Percentiles rank a stretch among this genome's conserved stretches.
Evolutionary conservation across 2,888 invertebrate genomes (phyloP).

Genomic region (Mantis religiosa): DNA sequence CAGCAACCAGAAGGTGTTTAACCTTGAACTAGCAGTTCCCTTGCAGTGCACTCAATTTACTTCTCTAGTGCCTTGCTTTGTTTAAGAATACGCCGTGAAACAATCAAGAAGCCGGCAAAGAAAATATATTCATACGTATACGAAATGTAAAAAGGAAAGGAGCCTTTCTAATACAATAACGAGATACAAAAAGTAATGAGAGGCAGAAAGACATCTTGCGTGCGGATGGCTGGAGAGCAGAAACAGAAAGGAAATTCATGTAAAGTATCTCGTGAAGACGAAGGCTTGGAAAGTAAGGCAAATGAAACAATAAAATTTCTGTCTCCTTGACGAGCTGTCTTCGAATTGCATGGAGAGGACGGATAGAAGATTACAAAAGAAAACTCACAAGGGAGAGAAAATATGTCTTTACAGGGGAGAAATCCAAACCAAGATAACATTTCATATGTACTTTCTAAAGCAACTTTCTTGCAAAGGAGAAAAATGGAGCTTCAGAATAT

Average conservation of each 20-base stretch:
- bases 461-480: too few species aligned
- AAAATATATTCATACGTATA: not conserved
- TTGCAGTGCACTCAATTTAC: too few species aligned
- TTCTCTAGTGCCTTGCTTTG: not conserved
- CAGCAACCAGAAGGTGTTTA: too few species aligned
- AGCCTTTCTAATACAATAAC: not conserved
- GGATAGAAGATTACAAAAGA: not conserved
- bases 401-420: not conserved
- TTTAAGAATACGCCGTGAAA: not conserved
- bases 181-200: not conserved
- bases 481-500: too few species aligned
- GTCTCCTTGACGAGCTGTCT: not conserved
- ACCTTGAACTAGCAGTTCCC: too few species aligned
- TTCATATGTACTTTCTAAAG: too few species aligned
- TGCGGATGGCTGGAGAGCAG: not conserved
- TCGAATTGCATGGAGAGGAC: not conserved
- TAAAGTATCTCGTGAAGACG: not conserved
- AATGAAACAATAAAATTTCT: not conserved
- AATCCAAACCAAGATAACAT: not conserved
- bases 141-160: not conserved
- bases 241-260: not conserved
- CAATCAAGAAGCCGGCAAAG: not conserved
- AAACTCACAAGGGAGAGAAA: not conserved
- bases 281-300: not conserved
- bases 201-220: not conserved